Evolutionary conservation across 2,113 vertebrate genomes (phyloP).

Genomic region (Callionymus lyra): DNA sequence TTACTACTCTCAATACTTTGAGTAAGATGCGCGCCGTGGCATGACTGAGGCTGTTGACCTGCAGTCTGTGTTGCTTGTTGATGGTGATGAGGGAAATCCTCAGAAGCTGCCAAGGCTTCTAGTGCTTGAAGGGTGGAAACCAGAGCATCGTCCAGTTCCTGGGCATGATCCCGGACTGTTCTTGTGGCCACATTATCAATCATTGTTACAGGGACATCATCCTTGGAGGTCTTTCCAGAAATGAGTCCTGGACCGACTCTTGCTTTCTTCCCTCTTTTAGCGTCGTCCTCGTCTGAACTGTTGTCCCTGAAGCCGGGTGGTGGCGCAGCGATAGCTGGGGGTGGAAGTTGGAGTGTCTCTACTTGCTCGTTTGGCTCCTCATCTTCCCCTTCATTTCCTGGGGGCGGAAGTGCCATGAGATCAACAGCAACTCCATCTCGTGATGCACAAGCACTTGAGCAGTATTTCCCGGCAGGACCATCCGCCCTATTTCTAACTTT

Average conservation of each 20-base stretch:
- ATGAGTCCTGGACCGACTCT: conserved; percentile 14
- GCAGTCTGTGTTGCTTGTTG: conserved; percentile 86
- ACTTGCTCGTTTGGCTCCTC: conserved; percentile 50
- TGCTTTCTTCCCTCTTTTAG: conserved; percentile 73
- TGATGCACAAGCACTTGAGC: conserved; percentile 66
- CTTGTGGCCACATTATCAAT: conserved; percentile 87
- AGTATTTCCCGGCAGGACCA: conserved; percentile 54
- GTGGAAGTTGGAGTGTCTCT: conserved; percentile 71
- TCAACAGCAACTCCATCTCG: conserved; percentile 84
- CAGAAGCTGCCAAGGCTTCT: conserved; percentile 94
- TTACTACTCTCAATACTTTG: conserved; percentile 9
- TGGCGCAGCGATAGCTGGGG: conserved; percentile 84
- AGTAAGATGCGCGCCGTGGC: conserved; percentile 20
- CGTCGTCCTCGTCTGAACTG: conserved; percentile 92
- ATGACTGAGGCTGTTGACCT: conserved; percentile 75
- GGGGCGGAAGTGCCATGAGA: conserved; percentile 86
- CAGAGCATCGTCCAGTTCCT: conserved; percentile 92
- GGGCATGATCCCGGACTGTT: conserved; percentile 90
- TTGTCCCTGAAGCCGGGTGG: conserved; percentile 96
- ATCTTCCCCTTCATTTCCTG: conserved; percentile 81
- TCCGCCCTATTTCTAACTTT: conserved; percentile 78
- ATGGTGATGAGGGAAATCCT: conserved; percentile 83
- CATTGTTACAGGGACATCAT: conserved; percentile 88
- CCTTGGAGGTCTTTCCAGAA: conserved; percentile 54
- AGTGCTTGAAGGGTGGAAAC: conserved; percentile 95